phyloP scores from a whole-genome alignment of 2,797 vertebrate genomes.

The Pempheris klunzingeri region DNA sequence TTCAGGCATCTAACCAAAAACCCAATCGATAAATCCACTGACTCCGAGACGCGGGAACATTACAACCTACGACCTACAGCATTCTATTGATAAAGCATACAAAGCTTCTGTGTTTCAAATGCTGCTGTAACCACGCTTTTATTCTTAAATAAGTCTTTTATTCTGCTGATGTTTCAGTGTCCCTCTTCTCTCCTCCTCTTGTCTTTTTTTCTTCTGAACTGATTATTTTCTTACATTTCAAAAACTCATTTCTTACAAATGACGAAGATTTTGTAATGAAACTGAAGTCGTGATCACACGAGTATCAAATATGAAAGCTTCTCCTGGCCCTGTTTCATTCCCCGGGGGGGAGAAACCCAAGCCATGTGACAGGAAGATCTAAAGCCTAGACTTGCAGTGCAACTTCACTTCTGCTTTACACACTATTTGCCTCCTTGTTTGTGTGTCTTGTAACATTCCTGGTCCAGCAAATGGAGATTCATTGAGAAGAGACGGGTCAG shows the following conservation, averaged over 20 bases:
- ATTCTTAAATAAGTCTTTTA: too few species aligned
- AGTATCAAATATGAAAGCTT: conserved; percentile 21
- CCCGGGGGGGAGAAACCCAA: conserved; percentile 16
- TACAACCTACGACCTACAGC: too few species aligned
- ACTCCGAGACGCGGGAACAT: too few species aligned
- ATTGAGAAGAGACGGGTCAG: conserved; percentile 15
- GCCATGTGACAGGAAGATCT: conserved; percentile 30
- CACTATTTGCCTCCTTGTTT: conserved; percentile 35
- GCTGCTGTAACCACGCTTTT: neutral
- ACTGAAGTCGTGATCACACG: conserved; percentile 15
- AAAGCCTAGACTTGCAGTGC: conserved; percentile 16
- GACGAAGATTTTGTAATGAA: neutral
- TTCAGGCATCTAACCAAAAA: too few species aligned
- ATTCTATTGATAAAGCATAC: too few species aligned
- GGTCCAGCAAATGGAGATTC: conserved; percentile 17
- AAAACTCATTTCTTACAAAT: neutral
- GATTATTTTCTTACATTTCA: neutral
- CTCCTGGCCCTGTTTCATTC: conserved; percentile 3
- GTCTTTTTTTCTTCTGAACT: neutral
- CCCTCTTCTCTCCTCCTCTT: neutral
- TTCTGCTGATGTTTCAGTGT: neutral
- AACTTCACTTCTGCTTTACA: conserved; percentile 7
- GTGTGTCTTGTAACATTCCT: conserved; percentile 44
- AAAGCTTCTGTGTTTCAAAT: neutral
- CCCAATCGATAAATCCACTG: too few species aligned